Base-by-base conservation (phyloP, 1,140 invertebrate species). In the Phocides pigmalion region DNA sequence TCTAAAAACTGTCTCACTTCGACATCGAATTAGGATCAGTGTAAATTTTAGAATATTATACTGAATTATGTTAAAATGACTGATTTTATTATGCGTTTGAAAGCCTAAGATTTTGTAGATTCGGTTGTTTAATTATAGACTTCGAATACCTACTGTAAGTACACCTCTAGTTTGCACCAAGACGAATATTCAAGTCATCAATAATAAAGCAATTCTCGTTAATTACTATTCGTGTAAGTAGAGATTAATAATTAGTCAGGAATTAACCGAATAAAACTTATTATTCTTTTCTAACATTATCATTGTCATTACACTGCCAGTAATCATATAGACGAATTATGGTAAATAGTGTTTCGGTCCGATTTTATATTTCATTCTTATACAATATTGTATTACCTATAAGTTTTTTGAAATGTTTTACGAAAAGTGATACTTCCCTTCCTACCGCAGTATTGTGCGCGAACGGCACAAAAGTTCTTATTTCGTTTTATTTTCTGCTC, bases 81-180 rank as follows among this genome's bases (percentile, higher is more conserved):
- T 92, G 91, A 92, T 92, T 91, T 91, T 87, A 92, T 92, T 91
- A 91, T 85, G 83, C 81, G 87, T 91, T 91, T 84, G 83, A 84
- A 78, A 81, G 89, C 87, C 89, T 92, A 87, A 90, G 87, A 91
- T 85, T 87, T 84, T 86, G 79, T 84, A 89, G 81, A 81, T 81
- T 89, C 79, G 76, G 81, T 89, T 84, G 69, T 81, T 89, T 87
- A 79, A 85, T 81, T 81, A 79, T 85, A 85, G 69, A 85, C 59
- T 81, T 83, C 70, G 65, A 84, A 78, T 86, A 83, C 77, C 79
- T 82, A 86, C 68, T 81, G 70, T 90, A 89, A 89, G 82, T 76
- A 85, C 85, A 89, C 88, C 76, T 74, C 81, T 91, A 89, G 85
- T 87, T 88, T 87, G 88, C 88, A 91, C 88, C 73, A 79, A 74